Evolutionary conservation across 1,140 invertebrate genomes (phyloP), one percentile per base, ranked within the genome.

Genomic region (Panulirus ornatus): DNA sequence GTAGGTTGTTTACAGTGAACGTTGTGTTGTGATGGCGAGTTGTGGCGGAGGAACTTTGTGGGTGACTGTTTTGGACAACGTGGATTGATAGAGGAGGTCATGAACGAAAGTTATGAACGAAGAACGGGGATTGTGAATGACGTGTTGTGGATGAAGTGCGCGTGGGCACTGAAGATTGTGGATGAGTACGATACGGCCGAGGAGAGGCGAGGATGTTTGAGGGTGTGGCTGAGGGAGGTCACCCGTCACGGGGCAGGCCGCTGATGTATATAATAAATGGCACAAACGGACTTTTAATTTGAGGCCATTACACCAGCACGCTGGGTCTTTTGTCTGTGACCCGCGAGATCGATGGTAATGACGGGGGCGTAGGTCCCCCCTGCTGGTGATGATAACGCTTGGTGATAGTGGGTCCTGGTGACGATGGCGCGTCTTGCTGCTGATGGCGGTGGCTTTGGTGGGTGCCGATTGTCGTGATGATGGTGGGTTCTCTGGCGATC

Each of bases 281-380:
- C 36, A 22, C 78, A 81, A 81, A 81, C 78, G 78, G 58, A n/a
- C 78, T 81, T 81, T 81, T 81, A 81, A 81, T 81, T 81, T 27
- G 27, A 36, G 44, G 78, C 47, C 47, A 58, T 81, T 58, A 81
- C 27, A 42, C 40, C 73, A 42, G 11, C 27, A 5, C 22, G 34
- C 1, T 38, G 47, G 34, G 78, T 9, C 78, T 81, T 81, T 81
- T 81, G 78, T 81, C 3, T 2, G 14, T 51, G 75, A 36, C 38
- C 6, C 34, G 19, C 27, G 47, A 16, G 78, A 81, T 58, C 47
- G 78, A 81, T 81, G 78, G 51, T 58, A 44, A 27, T 58, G 51
- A 5, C n/a, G n/a, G 34, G n/a, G 27, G 76, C 51, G 42, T n/a
- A 8, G 16, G 51, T 58, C 11, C 11, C 11, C 11, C 51, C 11